Conservation (phyloP, 2,888 invertebrate species). For the Phaonia tiefii region DNA sequence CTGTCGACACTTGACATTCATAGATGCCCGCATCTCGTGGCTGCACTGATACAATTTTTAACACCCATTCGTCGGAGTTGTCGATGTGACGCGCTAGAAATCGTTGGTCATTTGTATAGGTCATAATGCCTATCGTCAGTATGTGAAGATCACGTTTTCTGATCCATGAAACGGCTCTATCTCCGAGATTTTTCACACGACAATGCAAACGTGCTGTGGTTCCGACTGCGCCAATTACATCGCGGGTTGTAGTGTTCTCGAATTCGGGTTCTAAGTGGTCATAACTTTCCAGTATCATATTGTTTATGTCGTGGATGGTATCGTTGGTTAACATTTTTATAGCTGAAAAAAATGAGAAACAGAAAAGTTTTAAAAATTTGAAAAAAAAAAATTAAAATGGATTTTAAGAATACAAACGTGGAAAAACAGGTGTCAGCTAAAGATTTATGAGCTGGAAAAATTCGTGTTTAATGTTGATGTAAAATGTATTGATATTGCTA, state of each 20-base stretch:
- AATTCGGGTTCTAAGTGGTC: constrained; percentile 85
- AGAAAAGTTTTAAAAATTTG: neutral
- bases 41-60: constrained; percentile 86
- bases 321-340: constrained; percentile 62
- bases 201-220: constrained; percentile 92
- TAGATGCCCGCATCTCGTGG: constrained; percentile 86
- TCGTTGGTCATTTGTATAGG: constrained; percentile 88
- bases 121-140: constrained; percentile 86
- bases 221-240: constrained; percentile 91
- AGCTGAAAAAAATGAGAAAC: constrained; percentile 38
- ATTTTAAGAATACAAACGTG: too few relatives aligned
- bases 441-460: too few relatives aligned
- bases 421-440: too few relatives aligned
- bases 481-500: too few relatives aligned
- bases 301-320: constrained; percentile 69
- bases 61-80: constrained; percentile 87
- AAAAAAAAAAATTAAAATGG: too few relatives aligned
- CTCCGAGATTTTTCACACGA: constrained; percentile 90
- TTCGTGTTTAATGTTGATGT: too few relatives aligned
- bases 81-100: constrained; percentile 87
- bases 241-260: constrained; percentile 90
- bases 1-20: constrained; percentile 90
- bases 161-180: constrained; percentile 91
- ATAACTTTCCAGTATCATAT: constrained; percentile 75
- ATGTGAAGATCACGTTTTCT: constrained; percentile 87